Evolutionary conservation across 2,797 vertebrate species (phyloP), one percentile per base, ranked within the genome.

Genomic region (Rallus crepitans): DNA sequence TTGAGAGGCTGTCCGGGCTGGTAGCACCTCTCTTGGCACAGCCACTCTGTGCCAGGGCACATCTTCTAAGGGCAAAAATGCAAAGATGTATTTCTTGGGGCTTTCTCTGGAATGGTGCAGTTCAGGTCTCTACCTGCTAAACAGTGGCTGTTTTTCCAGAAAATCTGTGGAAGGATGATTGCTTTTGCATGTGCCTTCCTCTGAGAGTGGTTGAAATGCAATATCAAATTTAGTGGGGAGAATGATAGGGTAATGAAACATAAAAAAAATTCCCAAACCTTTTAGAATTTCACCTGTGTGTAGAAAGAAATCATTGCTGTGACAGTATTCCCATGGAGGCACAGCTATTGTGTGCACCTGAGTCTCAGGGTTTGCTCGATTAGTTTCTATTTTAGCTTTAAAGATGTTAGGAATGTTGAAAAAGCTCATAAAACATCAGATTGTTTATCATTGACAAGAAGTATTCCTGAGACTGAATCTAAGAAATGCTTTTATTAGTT

Each of bases 261-360:
- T 42, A 19, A 45, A 45, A 45, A 45, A 45, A 19, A 45, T 45
- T 47, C 47, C 24, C 12, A 25, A 50, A 13, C 4, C 12, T 19
- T 10, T 17, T 48, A 35, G 16, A 57, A 31, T 78, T 75, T 47
- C 50, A 27, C 53, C 21, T 56, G 64, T 55, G 3, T 8, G 7
- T 47, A 23, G 55, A 39, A 86, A 33, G 30, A 48, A 69, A 13
- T 42, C 0, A 0, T 61, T 68, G n/a, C 59, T 64, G 31, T 69
- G 60, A 33, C 15, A 42, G 70, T 50, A 23, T 48, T 66, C 21
- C 23, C 20, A 0, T 10, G n/a, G 63, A 47, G 35, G 57, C 53
- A 17, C 31, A 19, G 48, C 0, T 0, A 3, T 27, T 15, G 7
- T 14, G 9, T 42, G 25, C 39, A 42, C 17, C 9, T 15, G 39